Conservation (phyloP, 2,888 invertebrate genomes). For the Drosophila testacea region DNA sequence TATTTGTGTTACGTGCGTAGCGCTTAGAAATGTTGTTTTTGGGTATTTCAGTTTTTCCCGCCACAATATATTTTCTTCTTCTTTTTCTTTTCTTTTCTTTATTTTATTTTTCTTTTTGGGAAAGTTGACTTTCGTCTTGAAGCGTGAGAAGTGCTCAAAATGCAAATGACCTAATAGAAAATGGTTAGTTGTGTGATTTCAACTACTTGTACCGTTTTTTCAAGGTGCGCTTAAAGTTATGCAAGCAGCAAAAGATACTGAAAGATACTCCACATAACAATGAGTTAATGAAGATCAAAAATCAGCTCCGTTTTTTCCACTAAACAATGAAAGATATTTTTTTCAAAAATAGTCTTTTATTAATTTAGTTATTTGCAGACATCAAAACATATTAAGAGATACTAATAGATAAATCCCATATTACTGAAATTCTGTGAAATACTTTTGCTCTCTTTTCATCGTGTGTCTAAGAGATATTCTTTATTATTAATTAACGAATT, state of each 20-base stretch:
- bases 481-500: too few relatives aligned
- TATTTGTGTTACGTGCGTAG: constrained; percentile 74
- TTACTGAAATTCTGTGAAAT: background rate
- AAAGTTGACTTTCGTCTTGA: constrained; percentile 48
- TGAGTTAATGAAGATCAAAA: background rate
- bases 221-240: constrained; percentile 11
- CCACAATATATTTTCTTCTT: constrained; percentile 12
- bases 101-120: constrained; percentile 36
- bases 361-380: too few relatives aligned
- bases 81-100: constrained; percentile 7
- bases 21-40: constrained; percentile 45
- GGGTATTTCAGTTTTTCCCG: constrained; percentile 25
- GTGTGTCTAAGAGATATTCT: too few relatives aligned
- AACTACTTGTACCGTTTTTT: background rate
- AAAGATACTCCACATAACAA: too few relatives aligned
- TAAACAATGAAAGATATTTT: too few relatives aligned
- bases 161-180: constrained; percentile 46
- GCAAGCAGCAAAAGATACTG: constrained; percentile 13
- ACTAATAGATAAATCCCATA: background rate
- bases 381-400: background rate
- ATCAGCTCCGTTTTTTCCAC: too few relatives aligned
- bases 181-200: constrained; percentile 12
- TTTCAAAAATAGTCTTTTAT: too few relatives aligned
- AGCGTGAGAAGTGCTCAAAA: constrained; percentile 48
- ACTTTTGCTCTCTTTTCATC: too few relatives aligned